Percentiles rank a stretch among this genome's conserved stretches.
Evolutionary conservation across 1,140 invertebrate species (phyloP).

Genomic region (Eupristina koningsbergeri): DNA sequence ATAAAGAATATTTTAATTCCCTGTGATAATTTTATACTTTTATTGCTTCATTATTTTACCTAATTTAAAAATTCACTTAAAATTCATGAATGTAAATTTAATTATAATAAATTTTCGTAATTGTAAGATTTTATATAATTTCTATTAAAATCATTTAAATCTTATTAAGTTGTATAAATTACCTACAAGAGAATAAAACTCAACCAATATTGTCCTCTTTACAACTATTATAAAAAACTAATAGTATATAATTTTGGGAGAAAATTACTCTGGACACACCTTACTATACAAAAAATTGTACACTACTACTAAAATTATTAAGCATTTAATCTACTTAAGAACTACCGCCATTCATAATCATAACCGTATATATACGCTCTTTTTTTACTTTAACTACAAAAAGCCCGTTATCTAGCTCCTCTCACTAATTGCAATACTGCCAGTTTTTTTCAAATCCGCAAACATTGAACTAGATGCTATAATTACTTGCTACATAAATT

Average conservation of each 20-base stretch:
- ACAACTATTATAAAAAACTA: background rate
- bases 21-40: too few species aligned
- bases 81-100: too few species aligned
- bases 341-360: background rate
- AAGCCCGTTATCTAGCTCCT: slow-evolving; percentile 22
- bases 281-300: background rate
- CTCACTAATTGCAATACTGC: background rate
- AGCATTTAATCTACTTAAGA: background rate
- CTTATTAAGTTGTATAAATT: background rate
- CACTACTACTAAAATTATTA: background rate
- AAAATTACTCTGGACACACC: background rate
- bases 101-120: background rate
- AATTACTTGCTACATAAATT: background rate
- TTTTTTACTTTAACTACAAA: slow-evolving; percentile 27
- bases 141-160: background rate
- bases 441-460: background rate
- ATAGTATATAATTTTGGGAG: background rate
- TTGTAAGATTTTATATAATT: background rate
- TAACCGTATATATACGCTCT: background rate
- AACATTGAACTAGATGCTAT: background rate
- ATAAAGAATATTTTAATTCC: too few species aligned
- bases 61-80: too few species aligned
- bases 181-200: background rate
- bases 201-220: background rate
- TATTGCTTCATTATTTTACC: too few species aligned